Conservation (phyloP, 2,888 invertebrate species). For the Meliscaeva auricollis region DNA sequence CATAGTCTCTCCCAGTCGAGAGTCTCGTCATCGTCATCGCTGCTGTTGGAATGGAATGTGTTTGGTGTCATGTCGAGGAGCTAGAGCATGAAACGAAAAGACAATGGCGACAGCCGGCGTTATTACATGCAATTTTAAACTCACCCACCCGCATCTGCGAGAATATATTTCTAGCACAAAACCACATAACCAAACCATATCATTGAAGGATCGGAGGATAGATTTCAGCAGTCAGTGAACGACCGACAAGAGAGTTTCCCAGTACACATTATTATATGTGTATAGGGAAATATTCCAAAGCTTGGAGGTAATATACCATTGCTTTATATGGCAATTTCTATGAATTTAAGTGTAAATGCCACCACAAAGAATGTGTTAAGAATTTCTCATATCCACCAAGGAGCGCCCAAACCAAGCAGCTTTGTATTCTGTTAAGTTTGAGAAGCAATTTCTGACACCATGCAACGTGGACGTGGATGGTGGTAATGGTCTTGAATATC, state of each 20-base stretch:
- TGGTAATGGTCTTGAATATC: constrained; percentile 61
- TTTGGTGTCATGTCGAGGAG: constrained; percentile 28
- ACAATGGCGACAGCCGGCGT: constrained; percentile 50
- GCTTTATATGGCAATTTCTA: constrained; percentile 56
- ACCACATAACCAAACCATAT: not conserved
- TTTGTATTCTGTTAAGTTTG: too few species aligned
- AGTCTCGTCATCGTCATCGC: not conserved
- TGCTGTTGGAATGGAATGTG: not conserved
- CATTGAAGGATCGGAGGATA: not conserved
- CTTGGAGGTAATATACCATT: constrained; percentile 27
- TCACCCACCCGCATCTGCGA: constrained; percentile 17
- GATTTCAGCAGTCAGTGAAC: constrained; percentile 8
- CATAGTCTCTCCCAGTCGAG: not conserved
- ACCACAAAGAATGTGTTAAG: constrained; percentile 60
- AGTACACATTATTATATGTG: not conserved
- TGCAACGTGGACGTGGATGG: constrained; percentile 44
- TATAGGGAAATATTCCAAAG: constrained; percentile 6
- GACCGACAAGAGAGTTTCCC: not conserved
- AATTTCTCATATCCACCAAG: constrained; percentile 45
- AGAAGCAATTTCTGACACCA: constrained; percentile 6
- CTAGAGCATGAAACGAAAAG: constrained; percentile 27
- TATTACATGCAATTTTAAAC: constrained; percentile 56
- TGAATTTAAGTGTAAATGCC: constrained; percentile 63
- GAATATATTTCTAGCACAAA: not conserved
- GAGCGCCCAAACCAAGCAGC: not conserved